Evolutionary conservation across 1,140 invertebrate genomes (phyloP).

Genomic region (Drosophila ananassae): DNA sequence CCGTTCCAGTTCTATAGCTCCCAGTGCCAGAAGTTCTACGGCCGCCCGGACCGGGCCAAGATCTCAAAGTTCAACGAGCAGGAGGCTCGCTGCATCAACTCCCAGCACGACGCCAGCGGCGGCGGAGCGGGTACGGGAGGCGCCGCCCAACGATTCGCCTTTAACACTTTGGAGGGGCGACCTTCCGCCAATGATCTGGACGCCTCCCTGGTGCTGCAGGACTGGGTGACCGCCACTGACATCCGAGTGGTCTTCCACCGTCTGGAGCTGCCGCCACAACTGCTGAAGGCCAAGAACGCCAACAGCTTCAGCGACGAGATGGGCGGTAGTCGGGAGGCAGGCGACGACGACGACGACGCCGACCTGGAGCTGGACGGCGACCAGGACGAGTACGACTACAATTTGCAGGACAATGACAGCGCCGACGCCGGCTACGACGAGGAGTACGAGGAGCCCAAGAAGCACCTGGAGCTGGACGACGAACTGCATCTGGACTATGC

Average conservation of each 20-base stretch:
- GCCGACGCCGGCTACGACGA: constrained; percentile 81
- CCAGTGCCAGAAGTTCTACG: constrained; percentile 94
- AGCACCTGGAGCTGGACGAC: constrained; percentile 75
- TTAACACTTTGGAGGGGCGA: constrained; percentile 97
- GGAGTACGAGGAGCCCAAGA: constrained; percentile 82
- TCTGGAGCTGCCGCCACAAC: constrained; percentile 88
- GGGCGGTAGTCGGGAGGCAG: constrained; percentile 66
- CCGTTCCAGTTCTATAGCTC: constrained; percentile 98
- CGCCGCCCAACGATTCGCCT: constrained; percentile 92
- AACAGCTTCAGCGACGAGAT: constrained; percentile 83
- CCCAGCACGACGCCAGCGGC: constrained; percentile 87
- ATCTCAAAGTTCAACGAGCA: constrained; percentile 97
- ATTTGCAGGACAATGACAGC: constrained; percentile 80
- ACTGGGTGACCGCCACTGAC: constrained; percentile 99
- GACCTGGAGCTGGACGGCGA: constrained; percentile 73
- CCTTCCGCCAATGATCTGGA: constrained; percentile 98
- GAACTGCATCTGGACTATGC: constrained; percentile 78
- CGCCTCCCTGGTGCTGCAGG: constrained; percentile 97
- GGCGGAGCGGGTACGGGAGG: constrained; percentile 85
- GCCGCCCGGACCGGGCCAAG: constrained; percentile 91
- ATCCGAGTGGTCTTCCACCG: constrained; percentile 97
- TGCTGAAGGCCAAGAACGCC: constrained; percentile 74
- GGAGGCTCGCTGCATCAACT: constrained; percentile 96
- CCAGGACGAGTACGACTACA: constrained; percentile 77
- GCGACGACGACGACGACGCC: constrained; percentile 72